Evolutionary conservation across 1,140 invertebrate genomes (phyloP).

Genomic region (Solenopsis fugax): DNA sequence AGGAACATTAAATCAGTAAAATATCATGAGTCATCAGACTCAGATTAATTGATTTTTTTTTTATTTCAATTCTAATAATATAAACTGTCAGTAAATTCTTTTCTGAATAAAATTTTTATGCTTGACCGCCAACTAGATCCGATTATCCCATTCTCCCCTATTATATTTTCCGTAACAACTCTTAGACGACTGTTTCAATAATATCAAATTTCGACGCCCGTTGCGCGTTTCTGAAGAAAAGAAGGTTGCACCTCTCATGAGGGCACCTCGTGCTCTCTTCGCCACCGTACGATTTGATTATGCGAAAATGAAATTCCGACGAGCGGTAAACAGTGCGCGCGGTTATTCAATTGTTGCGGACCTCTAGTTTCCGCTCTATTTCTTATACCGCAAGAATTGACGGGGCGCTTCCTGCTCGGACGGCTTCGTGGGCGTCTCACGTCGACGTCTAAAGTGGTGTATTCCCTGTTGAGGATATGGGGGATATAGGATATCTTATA

Average conservation of each 20-base stretch:
- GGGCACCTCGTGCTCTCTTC: background rate
- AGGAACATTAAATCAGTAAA: too few relatives aligned
- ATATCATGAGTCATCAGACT: too few relatives aligned
- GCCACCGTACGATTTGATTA: background rate
- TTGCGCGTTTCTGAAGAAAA: background rate
- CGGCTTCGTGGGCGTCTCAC: constrained; percentile 26
- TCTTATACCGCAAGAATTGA: constrained; percentile 33
- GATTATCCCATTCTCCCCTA: too few relatives aligned
- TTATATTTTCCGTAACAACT: background rate
- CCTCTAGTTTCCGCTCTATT: constrained; percentile 49
- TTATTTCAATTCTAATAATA: too few relatives aligned
- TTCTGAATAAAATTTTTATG: too few relatives aligned
- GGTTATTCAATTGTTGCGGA: constrained; percentile 42
- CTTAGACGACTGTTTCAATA: background rate
- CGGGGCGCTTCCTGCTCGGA: constrained; percentile 11
- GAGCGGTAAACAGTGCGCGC: background rate
- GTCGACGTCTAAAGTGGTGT: constrained; percentile 58
- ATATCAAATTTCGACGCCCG: background rate
- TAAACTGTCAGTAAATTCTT: too few relatives aligned
- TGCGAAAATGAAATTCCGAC: constrained; percentile 22
- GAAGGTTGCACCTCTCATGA: background rate
- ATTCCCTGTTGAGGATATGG: constrained; percentile 47
- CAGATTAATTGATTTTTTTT: too few relatives aligned
- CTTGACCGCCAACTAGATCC: too few relatives aligned
- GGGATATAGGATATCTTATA: constrained; percentile 52